phyloP scores from a whole-genome alignment of 2,888 invertebrate species.

The Elegia similella region DNA sequence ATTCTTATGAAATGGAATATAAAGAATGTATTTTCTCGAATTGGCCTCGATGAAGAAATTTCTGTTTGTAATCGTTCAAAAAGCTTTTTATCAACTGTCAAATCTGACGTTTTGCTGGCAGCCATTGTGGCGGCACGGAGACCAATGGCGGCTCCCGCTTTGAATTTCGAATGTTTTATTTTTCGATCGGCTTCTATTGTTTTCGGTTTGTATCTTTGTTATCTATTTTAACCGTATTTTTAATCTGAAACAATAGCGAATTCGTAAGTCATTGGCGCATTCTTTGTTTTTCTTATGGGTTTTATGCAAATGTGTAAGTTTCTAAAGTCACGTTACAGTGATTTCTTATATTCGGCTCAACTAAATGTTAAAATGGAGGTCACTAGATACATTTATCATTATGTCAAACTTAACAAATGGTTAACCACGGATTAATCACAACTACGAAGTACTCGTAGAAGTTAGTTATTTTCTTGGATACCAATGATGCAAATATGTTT shows the following conservation, averaged over 20 bases:
- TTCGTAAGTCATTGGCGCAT: conserved; percentile 39
- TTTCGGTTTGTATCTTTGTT: conserved; percentile 33
- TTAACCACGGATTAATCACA: too few relatives aligned
- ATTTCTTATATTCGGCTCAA: conserved; percentile 21
- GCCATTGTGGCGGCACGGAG: conserved; percentile 55
- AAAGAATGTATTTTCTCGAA: conserved; percentile 24
- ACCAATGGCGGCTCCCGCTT: conserved; percentile 61
- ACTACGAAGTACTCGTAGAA: too few relatives aligned
- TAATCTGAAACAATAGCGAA: conserved; percentile 12
- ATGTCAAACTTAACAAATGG: too few relatives aligned
- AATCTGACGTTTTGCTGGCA: conserved; percentile 63
- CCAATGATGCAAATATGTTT: too few relatives aligned
- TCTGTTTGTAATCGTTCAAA: conserved; percentile 23
- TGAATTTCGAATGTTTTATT: conserved; percentile 63
- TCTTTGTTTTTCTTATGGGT: conserved; percentile 39
- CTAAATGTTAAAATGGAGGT: conserved; percentile 51
- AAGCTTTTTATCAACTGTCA: conserved; percentile 57
- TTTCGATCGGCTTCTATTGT: conserved; percentile 55
- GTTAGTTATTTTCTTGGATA: too few relatives aligned
- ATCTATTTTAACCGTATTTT: conserved; percentile 20
- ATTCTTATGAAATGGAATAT: conserved; percentile 19
- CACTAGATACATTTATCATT: neutral
- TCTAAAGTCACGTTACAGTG: too few relatives aligned
- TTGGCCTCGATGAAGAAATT: conserved; percentile 21
- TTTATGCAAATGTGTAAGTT: neutral